Evolutionary conservation across 2,888 invertebrate genomes (phyloP).

Genomic region (Exephanes ischioxanthus): DNA sequence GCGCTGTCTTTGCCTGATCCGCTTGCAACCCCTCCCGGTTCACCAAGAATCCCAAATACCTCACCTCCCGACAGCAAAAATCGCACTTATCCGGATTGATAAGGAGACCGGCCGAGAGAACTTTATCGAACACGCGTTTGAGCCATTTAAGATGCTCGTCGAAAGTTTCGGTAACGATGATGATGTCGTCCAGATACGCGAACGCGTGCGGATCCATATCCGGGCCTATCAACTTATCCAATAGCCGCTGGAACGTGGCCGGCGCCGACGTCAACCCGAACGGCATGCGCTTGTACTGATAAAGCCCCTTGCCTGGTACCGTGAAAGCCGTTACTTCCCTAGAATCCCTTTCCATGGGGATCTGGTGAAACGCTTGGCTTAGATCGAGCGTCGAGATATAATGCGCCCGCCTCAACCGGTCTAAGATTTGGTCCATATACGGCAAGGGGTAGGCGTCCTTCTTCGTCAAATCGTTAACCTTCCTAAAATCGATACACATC

Average conservation of each 20-base stretch:
- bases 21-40: conserved; percentile 22
- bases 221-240: conserved; percentile 73
- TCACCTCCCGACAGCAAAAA: conserved; percentile 15
- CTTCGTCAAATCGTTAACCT: conserved; percentile 34
- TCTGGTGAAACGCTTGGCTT: conserved; percentile 76
- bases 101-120: conserved; percentile 26
- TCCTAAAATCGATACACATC: conserved; percentile 76
- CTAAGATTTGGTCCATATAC: conserved; percentile 72
- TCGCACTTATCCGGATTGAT: conserved; percentile 42
- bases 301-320: conserved; percentile 74
- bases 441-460: neutral
- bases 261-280: conserved; percentile 74
- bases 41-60: conserved; percentile 38
- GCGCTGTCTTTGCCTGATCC: conserved; percentile 21
- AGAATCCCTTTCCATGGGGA: conserved; percentile 65
- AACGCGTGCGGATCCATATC: conserved; percentile 58
- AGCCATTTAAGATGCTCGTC: conserved; percentile 54
- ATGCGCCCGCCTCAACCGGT: too few relatives aligned
- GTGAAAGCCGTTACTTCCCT: conserved; percentile 75
- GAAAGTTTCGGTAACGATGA: conserved; percentile 60
- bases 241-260: conserved; percentile 74
- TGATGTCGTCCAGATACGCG: conserved; percentile 64
- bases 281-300: conserved; percentile 75
- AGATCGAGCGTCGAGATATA: conserved; percentile 78
- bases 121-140: conserved; percentile 27